A percentile compares a stretch with the other conserved stretches of the same genome.
These are phyloP conservation scores for Arge pagana DNA, from an alignment of 2,888 invertebrate genomes.

Conservation along the genomic window DNA sequence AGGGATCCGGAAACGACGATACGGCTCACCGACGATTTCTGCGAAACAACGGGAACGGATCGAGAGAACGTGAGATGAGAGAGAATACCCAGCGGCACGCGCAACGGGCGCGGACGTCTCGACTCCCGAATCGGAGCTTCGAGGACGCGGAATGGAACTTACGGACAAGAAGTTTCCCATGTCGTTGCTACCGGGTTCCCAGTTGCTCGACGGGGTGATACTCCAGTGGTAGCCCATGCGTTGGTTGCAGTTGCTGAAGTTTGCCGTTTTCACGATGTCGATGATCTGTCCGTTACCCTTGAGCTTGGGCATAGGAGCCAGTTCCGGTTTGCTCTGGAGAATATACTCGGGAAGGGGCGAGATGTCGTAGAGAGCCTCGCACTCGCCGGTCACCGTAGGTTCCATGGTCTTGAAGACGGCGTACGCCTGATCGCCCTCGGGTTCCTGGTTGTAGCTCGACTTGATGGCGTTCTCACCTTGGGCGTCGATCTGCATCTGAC, in stretches of 20 bases:
- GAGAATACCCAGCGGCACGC: background rate
- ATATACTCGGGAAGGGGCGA: conserved; percentile 22
- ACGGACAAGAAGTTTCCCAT: conserved; percentile 63
- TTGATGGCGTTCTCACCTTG: conserved; percentile 16
- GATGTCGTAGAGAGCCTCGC: conserved; percentile 34
- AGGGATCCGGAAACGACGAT: conserved; percentile 63
- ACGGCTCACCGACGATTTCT: conserved; percentile 64
- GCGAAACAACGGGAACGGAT: conserved; percentile 39
- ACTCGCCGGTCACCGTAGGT: conserved; percentile 40
- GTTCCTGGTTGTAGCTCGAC: conserved; percentile 25
- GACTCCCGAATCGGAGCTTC: too few species aligned
- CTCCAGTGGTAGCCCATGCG: conserved; percentile 38
- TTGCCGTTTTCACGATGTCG: conserved; percentile 34
- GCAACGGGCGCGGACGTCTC: too few species aligned
- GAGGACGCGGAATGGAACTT: conserved; percentile 33
- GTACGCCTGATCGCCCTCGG: conserved; percentile 24
- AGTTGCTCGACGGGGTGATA: conserved; percentile 55
- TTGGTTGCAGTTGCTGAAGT: conserved; percentile 35
- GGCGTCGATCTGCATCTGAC: conserved; percentile 35
- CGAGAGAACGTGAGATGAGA: background rate
- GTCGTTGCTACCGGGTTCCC: conserved; percentile 60
- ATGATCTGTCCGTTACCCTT: conserved; percentile 28
- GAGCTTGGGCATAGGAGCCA: conserved; percentile 12
- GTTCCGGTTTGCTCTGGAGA: conserved; percentile 16
- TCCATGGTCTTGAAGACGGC: conserved; percentile 35